Evolutionary conservation across 2,113 vertebrate genomes (phyloP), one percentile per base, ranked within the genome.

Genomic region (Scomber scombrus): DNA sequence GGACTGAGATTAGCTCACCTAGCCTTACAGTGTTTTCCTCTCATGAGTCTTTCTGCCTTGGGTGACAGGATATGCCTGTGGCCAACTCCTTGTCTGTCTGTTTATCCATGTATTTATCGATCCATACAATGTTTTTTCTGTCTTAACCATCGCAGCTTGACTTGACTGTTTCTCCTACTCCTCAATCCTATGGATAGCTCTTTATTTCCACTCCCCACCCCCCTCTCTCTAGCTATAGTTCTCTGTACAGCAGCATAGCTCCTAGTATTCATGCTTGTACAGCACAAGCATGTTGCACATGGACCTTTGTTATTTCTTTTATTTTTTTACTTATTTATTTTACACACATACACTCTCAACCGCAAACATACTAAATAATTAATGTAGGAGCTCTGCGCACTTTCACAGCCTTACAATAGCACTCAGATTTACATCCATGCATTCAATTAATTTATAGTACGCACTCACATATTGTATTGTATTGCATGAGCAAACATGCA

Each of bases 331-430:
- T 66, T 75, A 75, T 72, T 70, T 75, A 49, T 60, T 75, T 73
- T 40, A 58, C 45, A 9, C 13, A 18, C 40, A 18, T 19, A 23
- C n/a, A 23, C 15, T 11, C 71, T 51, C 46, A 26, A 63, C 11
- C 52, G 31, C 72, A 85, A 85, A 84, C 81, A 72, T 16, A 54
- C 61, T 81, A 46, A 74, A 85, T 88, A 54, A 90, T 91, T 86
- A 51, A 89, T 84, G 46, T 23, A 18, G 12, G 57, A 71, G 66
- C 66, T 54, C 51, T 72, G 70, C 26, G 15, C 14, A 34, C 23
- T 58, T 82, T 43, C 52, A 50, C 54, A 55, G 43, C 71, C 64
- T 60, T 14, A 11, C 52, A 68, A 9, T 78, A 68, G 50, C 52
- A 47, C 18, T 65, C 31, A 10, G 23, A 74, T 85, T 88, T 52